These are phyloP conservation scores for Callyntrura sp. DNA, from an alignment of 2,888 invertebrate species.

Conservation along the genomic window DNA sequence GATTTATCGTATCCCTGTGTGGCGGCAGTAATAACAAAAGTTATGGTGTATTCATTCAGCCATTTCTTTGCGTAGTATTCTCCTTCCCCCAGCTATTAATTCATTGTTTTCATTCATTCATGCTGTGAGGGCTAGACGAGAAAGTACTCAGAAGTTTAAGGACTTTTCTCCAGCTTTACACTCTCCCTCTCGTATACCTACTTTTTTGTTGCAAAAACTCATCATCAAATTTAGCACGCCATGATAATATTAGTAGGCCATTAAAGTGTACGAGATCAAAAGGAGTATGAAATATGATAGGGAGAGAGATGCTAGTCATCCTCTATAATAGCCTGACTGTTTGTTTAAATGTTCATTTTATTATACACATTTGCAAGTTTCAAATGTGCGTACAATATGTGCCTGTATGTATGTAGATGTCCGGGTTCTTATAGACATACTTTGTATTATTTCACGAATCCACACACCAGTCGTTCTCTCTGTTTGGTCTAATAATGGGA, in stretches of 20 bases:
- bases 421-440: neutral
- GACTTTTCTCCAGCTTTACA: neutral
- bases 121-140: neutral
- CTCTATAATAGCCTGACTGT: neutral
- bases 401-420: neutral
- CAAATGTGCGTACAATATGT: neutral
- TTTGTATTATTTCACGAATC: neutral
- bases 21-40: slow-evolving; percentile 13
- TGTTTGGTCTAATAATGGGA: slow-evolving; percentile 37
- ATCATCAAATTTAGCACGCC: slow-evolving; percentile 30
- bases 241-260: neutral
- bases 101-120: slow-evolving; percentile 40
- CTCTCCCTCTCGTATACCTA: neutral
- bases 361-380: neutral
- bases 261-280: slow-evolving; percentile 2
- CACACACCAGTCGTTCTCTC: neutral
- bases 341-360: slow-evolving; percentile 18
- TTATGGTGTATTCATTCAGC: slow-evolving; percentile 31
- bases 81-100: slow-evolving; percentile 27
- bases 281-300: too few relatives aligned
- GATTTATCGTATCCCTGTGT: slow-evolving; percentile 16
- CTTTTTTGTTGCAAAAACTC: slow-evolving; percentile 34
- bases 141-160: slow-evolving; percentile 9
- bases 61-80: neutral
- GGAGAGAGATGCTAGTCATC: neutral